Evolutionary conservation across 2,113 vertebrate genomes (phyloP), one percentile per base, ranked within the genome.

Genomic region (Calyptommatus sinebrachiatus): DNA sequence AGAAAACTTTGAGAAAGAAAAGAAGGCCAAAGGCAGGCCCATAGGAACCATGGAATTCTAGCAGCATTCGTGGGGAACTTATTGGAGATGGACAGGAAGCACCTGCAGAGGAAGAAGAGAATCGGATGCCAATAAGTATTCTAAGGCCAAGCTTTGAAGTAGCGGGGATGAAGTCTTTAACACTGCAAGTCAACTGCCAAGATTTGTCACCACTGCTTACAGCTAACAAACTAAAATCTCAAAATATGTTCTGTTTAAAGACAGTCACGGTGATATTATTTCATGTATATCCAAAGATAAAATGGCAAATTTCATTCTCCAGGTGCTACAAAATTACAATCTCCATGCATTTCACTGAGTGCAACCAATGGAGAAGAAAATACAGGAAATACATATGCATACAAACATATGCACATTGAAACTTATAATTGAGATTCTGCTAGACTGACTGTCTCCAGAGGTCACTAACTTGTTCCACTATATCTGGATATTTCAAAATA

Each of bases 1-100:
- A 46, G 28, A 2, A 1, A 35, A 22, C 21, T 79, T 0, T 0
- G 1, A 67, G 41, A 0, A 41, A 2, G 41, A 75, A 45, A 0
- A 0, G n/a, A 73, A 61, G 45, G 57, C 46, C 67, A 75, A 72
- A 61, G 22, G 63, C 57, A 79, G 21, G 61, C 41, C 53, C 48
- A 57, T 26, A 45, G 69, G 74, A 84, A 77, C 1, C 0, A 7
- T 69, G 66, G 22, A 76, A 57, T 45, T 65, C 69, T 60, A 78
- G 48, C 62, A 72, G 62, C 71, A 73, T 63, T 0, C 0, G 66
- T 0, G 5, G 50, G 53, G 9, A 75, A 80, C 29, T 78, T 69
- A 60, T 4, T 1, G 0, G 35, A 83, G 70, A 3, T 0, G 5
- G 41, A 45, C 24, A 78, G 60, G 63, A 71, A 0, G 0, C 8